A percentile compares a stretch with the other conserved stretches of the same genome.
These are phyloP conservation scores for Drosophila leontia DNA, from an alignment of 1,140 invertebrate genomes.

Conservation along the genomic window DNA sequence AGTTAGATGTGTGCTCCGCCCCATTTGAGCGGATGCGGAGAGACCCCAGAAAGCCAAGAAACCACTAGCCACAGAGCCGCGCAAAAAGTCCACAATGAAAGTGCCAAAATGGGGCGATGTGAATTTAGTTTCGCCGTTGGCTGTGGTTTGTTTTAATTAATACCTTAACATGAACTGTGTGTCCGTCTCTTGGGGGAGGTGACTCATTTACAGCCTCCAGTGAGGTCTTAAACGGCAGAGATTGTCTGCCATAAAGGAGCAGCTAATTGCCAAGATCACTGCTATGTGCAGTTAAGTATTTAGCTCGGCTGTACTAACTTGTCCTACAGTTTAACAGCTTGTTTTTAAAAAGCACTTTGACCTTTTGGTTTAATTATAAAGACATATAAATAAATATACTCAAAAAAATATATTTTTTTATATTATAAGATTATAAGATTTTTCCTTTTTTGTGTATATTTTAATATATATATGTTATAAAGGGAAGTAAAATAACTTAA, in stretches of 20 bases:
- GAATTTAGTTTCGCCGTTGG: conserved; percentile 40
- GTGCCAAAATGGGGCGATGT: conserved; percentile 41
- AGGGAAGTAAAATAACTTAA: background rate
- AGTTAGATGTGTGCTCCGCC: conserved; percentile 60
- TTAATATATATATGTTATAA: too few species aligned
- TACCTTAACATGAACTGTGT: background rate
- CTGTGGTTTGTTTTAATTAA: conserved; percentile 18
- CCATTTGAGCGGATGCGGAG: conserved; percentile 16
- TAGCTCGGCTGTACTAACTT: background rate
- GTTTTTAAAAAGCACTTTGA: background rate
- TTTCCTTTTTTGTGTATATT: too few species aligned
- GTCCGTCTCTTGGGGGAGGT: background rate
- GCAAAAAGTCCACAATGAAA: conserved; percentile 17
- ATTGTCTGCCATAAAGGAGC: background rate
- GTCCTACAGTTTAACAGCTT: background rate
- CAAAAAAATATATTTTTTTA: background rate
- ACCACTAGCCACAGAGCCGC: conserved; percentile 15
- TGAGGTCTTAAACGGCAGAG: conserved; percentile 1
- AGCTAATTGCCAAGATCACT: background rate
- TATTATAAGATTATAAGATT: too few species aligned
- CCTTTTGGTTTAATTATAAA: background rate
- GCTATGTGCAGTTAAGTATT: background rate
- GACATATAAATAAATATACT: background rate
- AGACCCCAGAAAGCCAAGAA: conserved; percentile 19
- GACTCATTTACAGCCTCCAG: conserved; percentile 11